Evolutionary conservation across 2,797 vertebrate genomes (phyloP), one percentile per base, ranked within the genome.

Genomic region (Oryzias sinensis): DNA sequence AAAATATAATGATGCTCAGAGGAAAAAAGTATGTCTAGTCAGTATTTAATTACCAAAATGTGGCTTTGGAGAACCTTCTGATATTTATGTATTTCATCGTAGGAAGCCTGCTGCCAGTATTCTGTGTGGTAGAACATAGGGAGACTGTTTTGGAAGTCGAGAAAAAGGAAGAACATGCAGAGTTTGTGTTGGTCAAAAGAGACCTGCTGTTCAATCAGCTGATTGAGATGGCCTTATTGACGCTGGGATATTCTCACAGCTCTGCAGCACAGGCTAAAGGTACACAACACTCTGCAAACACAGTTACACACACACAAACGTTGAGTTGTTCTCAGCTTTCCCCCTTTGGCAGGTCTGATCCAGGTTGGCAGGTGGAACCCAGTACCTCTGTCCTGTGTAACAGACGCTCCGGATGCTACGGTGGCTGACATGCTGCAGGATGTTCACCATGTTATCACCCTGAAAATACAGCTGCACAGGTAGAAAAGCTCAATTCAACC

Each of bases 351-450:
- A 98, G 96, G 96, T 86, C 90, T 95, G 80, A 96, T 98, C 89
- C 96, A 98, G 89, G 96, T 98, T 68, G 96, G 96, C 49, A 94
- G 93, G 84, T 98, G 97, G 97, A 98, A 97, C 90, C 97, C 97
- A 2, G 93, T 98, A 70, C 95, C 97, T 55, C 93, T 98, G 65
- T 97, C 96, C 57, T 94, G 93, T 16, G 94, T 98, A 82, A 98
- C 96, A 56, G 95, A 97, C 68, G 94, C 94, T 76, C 95, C 95
- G 14, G 96, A 98, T 66, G 97, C 96, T 62, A 98, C 97, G 3
- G 96, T 98, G 81, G 96, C 95, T 70, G 97, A 98, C 56, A 98
- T 98, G 97, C 91, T 98, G 78, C 95, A 98, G 85, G 97, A 98
- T 1, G 93, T 98, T 62, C 95, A 98, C 87, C 97, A 98, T 81